Conservation (phyloP, 2,113 vertebrate species). For the Mandrillus leucophaeus region DNA sequence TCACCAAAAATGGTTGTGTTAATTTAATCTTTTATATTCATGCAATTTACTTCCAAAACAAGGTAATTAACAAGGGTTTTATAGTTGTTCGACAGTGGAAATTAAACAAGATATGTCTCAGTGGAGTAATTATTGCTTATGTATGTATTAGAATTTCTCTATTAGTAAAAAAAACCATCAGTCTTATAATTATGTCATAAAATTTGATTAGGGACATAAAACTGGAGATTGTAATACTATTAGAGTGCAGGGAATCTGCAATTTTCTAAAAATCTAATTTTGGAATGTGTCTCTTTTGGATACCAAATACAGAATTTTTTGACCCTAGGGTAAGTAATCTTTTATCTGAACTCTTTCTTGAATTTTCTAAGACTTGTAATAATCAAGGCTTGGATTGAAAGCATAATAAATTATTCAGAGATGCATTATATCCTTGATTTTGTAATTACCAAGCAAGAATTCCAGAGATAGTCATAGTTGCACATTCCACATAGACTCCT, state of each 20-base stretch:
- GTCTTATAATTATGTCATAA: conserved; percentile 11
- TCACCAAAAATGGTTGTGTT: background rate
- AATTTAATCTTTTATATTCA: background rate
- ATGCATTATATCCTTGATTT: background rate
- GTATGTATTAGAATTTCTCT: background rate
- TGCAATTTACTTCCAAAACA: background rate
- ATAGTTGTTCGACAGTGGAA: background rate
- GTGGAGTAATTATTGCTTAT: background rate
- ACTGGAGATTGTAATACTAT: background rate
- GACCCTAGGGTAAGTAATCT: background rate
- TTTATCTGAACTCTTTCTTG: conserved; percentile 27
- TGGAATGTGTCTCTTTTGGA: background rate
- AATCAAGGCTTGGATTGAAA: background rate
- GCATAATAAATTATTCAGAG: background rate
- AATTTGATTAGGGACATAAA: conserved; percentile 33
- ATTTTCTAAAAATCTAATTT: background rate
- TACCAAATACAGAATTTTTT: background rate
- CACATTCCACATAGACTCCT: background rate
- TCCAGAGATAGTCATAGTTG: background rate
- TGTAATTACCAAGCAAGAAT: background rate
- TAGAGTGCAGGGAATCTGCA: background rate
- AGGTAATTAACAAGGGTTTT: background rate
- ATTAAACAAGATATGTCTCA: background rate
- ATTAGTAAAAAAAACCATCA: conserved; percentile 16
- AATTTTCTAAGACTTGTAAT: conserved; percentile 14